Evolutionary conservation across 2,888 invertebrate genomes (phyloP), one percentile per base, ranked within the genome.

Genomic region (Cheilosia pagana): DNA sequence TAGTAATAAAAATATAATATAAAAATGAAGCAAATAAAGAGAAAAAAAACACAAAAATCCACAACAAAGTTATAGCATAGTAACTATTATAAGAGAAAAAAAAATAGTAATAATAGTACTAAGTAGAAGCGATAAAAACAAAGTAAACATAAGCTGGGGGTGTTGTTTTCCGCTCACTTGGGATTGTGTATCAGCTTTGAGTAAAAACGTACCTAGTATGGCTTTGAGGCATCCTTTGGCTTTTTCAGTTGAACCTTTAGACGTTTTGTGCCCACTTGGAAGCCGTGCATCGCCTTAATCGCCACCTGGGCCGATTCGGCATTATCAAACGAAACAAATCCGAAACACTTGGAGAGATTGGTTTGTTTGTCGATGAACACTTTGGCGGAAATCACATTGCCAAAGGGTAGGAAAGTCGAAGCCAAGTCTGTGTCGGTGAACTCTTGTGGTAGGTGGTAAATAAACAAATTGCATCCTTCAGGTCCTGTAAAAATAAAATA

Each of bases 281-380:
- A 98, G 90, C 98, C 98, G 93, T 99, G 98, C 98, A 99, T 99
- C 90, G 97, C 96, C 92, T 97, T 96, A 89, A 99, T 99, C 90
- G 98, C 99, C 91, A 96, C 95, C 92, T 98, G 97, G 87, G 99
- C 98, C 90, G 98, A 98, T 89, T 96, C 93, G 79, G 96, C 95
- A 93, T 98, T 98, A 93, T 98, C 98, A 93, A 97, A 99, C 81
- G 98, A 98, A 88, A 99, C 98, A 93, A 99, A 99, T 89, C 98
- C 99, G 93, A 99, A 99, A 94, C 99, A 99, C 94, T 99, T 99
- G 91, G 99, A 99, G 90, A 99, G 95, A 94, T 99, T 99, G 90
- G 99, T 99, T 93, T 98, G 98, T 93, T 99, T 99, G 94, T 99
- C 99, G 93, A 99, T 98, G 94, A 99, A 99, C 93, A 99, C 99